Percentiles rank a stretch among this genome's conserved stretches.
These are phyloP conservation scores for Tridacna crocea DNA, from an alignment of 2,888 invertebrate genomes.

Conservation along the genomic window DNA sequence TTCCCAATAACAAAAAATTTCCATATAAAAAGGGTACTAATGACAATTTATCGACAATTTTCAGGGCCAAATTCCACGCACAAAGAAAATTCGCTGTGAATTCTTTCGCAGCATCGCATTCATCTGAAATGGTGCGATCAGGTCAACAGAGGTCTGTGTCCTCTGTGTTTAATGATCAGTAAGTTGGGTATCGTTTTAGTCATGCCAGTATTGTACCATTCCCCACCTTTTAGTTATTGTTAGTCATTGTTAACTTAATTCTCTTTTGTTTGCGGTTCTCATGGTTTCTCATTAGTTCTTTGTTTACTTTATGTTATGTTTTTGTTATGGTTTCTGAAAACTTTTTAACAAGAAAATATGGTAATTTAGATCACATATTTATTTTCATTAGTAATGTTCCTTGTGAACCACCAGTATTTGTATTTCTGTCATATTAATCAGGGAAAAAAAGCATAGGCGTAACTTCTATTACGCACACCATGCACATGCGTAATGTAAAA, in stretches of 20 bases:
- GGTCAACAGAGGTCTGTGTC: constrained; percentile 14
- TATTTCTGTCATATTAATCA: no score
- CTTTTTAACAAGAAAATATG: no score
- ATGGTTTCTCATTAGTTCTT: background rate
- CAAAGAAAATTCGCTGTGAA: constrained; percentile 66
- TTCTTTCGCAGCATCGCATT: constrained; percentile 48
- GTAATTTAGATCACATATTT: no score
- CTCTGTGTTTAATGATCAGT: constrained; percentile 37
- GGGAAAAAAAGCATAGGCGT: no score
- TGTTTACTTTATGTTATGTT: no score
- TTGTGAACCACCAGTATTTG: no score
- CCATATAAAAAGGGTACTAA: no score
- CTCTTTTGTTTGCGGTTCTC: background rate
- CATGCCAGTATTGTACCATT: constrained; percentile 37
- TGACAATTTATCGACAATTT: constrained; percentile 30
- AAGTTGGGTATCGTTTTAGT: constrained; percentile 46
- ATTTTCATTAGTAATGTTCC: no score
- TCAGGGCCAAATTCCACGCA: constrained; percentile 72
- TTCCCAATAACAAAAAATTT: no score
- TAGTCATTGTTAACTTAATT: background rate
- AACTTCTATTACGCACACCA: no score
- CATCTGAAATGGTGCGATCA: constrained; percentile 40
- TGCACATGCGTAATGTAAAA: no score
- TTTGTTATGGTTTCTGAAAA: no score
- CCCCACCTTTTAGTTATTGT: background rate